Percentiles rank a stretch among this genome's conserved stretches.
Evolutionary conservation across 2,888 invertebrate species (phyloP).

Genomic region (Ophraella communa): DNA sequence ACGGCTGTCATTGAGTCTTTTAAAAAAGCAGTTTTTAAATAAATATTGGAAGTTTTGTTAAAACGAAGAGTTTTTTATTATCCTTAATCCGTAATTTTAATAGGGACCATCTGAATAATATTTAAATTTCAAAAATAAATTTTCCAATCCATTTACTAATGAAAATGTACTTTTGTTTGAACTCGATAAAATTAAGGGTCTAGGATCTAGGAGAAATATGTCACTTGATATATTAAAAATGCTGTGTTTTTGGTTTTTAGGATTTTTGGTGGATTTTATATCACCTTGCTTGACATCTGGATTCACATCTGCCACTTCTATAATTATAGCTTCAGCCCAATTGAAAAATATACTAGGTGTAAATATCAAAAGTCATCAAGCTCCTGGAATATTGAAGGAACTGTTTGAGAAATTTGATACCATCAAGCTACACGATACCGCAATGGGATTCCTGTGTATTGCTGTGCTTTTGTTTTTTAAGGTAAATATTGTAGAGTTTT

Average conservation of each 20-base stretch:
- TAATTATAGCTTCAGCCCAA: slow-evolving; percentile 79
- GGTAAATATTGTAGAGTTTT: slow-evolving; percentile 60
- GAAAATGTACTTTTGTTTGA: too few relatives aligned
- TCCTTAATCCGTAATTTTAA: too few relatives aligned
- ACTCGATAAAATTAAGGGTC: too few relatives aligned
- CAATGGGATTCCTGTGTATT: slow-evolving; percentile 72
- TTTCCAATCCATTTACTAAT: too few relatives aligned
- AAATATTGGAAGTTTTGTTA: too few relatives aligned
- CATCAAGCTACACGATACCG: slow-evolving; percentile 67
- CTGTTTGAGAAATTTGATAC: slow-evolving; percentile 61
- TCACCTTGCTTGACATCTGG: slow-evolving; percentile 83
- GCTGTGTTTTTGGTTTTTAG: slow-evolving; percentile 62
- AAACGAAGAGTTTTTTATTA: too few relatives aligned
- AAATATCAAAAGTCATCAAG: slow-evolving; percentile 71
- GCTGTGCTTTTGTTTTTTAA: slow-evolving; percentile 69
- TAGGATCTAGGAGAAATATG: too few relatives aligned
- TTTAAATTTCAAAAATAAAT: too few relatives aligned
- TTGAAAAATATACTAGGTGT: slow-evolving; percentile 77
- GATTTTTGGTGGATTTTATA: slow-evolving; percentile 84
- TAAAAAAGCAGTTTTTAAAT: too few relatives aligned
- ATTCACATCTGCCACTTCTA: slow-evolving; percentile 83
- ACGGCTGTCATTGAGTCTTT: too few relatives aligned
- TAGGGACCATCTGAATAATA: too few relatives aligned
- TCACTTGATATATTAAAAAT: slow-evolving; percentile 33
- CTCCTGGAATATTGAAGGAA: slow-evolving; percentile 66